A percentile compares a stretch with the other conserved stretches of the same genome.
These are phyloP conservation scores for Drosophila lowei DNA, from an alignment of 1,140 invertebrate genomes.

Conservation along the genomic window DNA sequence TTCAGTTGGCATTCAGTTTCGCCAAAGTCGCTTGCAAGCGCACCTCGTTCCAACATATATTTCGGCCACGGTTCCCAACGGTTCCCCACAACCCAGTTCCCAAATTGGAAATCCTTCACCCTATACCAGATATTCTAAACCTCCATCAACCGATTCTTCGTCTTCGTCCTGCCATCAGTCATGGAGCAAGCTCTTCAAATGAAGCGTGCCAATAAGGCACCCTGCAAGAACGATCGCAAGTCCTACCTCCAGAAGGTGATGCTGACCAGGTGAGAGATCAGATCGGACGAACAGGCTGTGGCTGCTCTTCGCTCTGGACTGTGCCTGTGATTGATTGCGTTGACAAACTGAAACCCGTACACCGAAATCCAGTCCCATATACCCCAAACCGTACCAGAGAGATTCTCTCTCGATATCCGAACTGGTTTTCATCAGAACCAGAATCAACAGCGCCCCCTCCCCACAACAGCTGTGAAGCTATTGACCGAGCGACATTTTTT, in stretches of 20 bases:
- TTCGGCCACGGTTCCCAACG: conserved; percentile 38
- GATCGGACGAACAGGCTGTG: neutral
- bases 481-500: conserved; percentile 74
- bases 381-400: neutral
- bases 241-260: conserved; percentile 77
- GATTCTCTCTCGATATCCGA: conserved; percentile 24
- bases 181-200: conserved; percentile 76
- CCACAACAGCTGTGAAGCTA: conserved; percentile 74
- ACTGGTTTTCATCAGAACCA: conserved; percentile 62
- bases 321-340: conserved; percentile 65
- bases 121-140: neutral
- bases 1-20: conserved; percentile 80
- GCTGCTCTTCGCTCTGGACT: neutral
- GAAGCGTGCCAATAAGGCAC: conserved; percentile 73
- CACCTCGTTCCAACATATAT: conserved; percentile 63
- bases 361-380: conserved; percentile 32
- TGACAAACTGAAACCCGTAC: conserved; percentile 49
- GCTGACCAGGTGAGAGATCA: conserved; percentile 75
- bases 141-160: neutral
- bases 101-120: neutral
- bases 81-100: conserved; percentile 10
- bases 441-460: conserved; percentile 33
- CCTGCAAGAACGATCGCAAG: conserved; percentile 83
- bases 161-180: conserved; percentile 25
- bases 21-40: conserved; percentile 81